Conservation (phyloP, 2,113 vertebrate genomes). For the Apaloderma vittatum region DNA sequence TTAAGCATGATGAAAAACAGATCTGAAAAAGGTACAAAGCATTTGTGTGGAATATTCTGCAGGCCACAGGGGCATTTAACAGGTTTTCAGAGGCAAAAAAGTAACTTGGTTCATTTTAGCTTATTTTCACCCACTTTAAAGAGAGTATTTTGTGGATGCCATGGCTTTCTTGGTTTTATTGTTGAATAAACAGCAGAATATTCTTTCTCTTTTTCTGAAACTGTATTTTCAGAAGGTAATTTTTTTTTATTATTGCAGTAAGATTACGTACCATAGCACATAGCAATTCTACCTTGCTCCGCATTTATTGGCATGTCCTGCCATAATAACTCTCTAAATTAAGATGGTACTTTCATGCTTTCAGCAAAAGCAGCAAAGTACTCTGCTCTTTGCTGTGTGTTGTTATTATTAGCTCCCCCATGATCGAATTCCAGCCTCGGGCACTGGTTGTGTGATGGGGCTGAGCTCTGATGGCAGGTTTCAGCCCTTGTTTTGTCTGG, state of each 20-base stretch:
- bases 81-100: not conserved
- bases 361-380: conserved; percentile 44
- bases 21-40: not conserved
- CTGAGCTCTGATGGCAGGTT: conserved; percentile 37
- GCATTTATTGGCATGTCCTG: not conserved
- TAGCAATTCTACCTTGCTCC: not conserved
- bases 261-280: not conserved
- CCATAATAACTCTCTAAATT: conserved; percentile 44
- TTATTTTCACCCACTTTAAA: not conserved
- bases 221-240: not conserved
- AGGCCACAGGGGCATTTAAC: not conserved
- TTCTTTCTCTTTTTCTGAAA: not conserved
- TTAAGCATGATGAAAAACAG: not conserved
- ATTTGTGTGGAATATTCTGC: not conserved
- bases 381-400: conserved; percentile 44
- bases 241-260: not conserved
- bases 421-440: conserved; percentile 60
- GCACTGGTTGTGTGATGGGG: conserved; percentile 40
- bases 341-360: conserved; percentile 57
- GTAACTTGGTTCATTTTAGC: not conserved
- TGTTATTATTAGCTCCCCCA: conserved; percentile 62
- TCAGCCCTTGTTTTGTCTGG: conserved; percentile 40
- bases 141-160: not conserved
- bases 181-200: not conserved
- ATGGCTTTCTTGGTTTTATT: not conserved